phyloP scores from a whole-genome alignment of 2,797 vertebrate species.

The Scyliorhinus canicula region DNA sequence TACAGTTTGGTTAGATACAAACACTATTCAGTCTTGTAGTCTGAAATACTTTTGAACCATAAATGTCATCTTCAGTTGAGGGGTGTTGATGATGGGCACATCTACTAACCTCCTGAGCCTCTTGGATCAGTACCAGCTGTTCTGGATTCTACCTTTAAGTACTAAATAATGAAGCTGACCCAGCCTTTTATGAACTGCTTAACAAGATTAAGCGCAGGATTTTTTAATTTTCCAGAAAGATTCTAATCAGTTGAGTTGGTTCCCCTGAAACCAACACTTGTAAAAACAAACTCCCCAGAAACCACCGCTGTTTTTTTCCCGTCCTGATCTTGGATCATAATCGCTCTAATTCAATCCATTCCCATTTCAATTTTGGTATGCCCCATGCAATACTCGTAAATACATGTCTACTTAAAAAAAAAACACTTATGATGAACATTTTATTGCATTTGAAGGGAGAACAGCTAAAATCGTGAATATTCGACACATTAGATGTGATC shows the following conservation, averaged over 20 bases:
- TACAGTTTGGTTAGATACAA: background rate
- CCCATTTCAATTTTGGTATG: conserved; percentile 8
- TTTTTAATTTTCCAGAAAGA: conserved; percentile 20
- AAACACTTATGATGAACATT: background rate
- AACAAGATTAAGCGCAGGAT: background rate
- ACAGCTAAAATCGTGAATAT: background rate
- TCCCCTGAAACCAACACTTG: background rate
- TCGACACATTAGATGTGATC: background rate
- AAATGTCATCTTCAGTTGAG: background rate
- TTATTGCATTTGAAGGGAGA: background rate
- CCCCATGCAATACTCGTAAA: background rate
- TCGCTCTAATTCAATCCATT: background rate
- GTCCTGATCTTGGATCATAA: background rate
- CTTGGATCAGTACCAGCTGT: conserved; percentile 6
- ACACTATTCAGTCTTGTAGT: background rate
- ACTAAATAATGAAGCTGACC: background rate
- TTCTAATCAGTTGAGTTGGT: background rate
- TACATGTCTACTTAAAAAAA: background rate
- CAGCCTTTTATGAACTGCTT: conserved; percentile 29
- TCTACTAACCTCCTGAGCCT: background rate
- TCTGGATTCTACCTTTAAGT: conserved; percentile 1
- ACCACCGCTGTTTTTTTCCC: background rate
- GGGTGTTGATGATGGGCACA: background rate
- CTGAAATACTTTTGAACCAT: background rate
- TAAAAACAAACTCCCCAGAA: background rate